These are phyloP conservation scores for Helostoma temminkii DNA, from an alignment of 2,797 vertebrate species.

Conservation along the genomic window DNA sequence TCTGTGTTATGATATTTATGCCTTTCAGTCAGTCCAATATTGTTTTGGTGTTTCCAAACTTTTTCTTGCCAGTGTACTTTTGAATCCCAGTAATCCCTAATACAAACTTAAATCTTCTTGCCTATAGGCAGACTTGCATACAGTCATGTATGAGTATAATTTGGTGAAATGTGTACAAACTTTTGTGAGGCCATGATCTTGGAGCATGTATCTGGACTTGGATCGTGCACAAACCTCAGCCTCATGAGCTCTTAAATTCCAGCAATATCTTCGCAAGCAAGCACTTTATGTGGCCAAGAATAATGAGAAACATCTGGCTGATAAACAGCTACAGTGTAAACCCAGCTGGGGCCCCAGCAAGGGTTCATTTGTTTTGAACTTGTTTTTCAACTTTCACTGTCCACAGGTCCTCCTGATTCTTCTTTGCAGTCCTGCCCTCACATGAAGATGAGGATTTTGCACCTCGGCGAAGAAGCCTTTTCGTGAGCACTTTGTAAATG, in stretches of 20 bases:
- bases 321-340: too few relatives aligned
- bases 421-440: slow-evolving; percentile 52
- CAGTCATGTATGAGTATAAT: neutral
- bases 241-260: slow-evolving; percentile 51
- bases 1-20: too few relatives aligned
- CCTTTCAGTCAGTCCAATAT: too few relatives aligned
- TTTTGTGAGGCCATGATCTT: neutral
- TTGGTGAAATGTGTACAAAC: neutral
- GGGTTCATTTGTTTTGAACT: slow-evolving; percentile 4
- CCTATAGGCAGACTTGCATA: neutral
- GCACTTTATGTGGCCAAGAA: too few relatives aligned
- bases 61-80: too few relatives aligned
- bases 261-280: too few relatives aligned
- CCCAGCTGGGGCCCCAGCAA: neutral
- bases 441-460: slow-evolving; percentile 75
- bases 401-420: slow-evolving; percentile 60
- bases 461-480: slow-evolving; percentile 66
- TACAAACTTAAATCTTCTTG: neutral
- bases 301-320: too few relatives aligned
- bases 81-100: neutral
- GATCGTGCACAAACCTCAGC: neutral
- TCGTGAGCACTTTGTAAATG: slow-evolving; percentile 81
- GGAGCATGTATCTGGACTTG: neutral
- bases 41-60: too few relatives aligned
- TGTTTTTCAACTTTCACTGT: slow-evolving; percentile 25